phyloP scores from a whole-genome alignment of 2,113 vertebrate species.

The Colinus virginianus region DNA sequence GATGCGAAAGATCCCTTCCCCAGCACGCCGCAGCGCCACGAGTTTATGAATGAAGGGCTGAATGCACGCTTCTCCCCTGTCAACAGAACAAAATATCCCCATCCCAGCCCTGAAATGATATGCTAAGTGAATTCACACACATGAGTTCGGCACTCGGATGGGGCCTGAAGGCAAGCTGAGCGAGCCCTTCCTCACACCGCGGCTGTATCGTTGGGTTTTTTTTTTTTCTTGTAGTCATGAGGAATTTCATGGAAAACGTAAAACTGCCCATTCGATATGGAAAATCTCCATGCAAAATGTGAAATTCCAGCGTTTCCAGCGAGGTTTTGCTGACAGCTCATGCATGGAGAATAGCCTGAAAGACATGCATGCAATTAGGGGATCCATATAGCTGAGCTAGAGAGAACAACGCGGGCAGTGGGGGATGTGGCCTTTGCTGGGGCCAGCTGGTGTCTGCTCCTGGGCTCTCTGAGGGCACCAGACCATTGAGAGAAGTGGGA shows the following conservation, averaged over 20 bases:
- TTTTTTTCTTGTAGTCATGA: slow-evolving; percentile 9
- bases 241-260: slow-evolving; percentile 71
- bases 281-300: slow-evolving; percentile 74
- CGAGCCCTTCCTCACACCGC: not conserved
- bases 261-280: slow-evolving; percentile 57
- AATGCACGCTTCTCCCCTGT: slow-evolving; percentile 52
- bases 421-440: slow-evolving; percentile 70
- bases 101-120: slow-evolving; percentile 50
- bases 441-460: slow-evolving; percentile 73
- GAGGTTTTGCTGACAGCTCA: slow-evolving; percentile 70
- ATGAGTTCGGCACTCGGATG: slow-evolving; percentile 18
- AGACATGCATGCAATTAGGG: slow-evolving; percentile 69
- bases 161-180: slow-evolving; percentile 39
- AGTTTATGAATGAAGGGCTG: slow-evolving; percentile 63
- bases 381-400: slow-evolving; percentile 31
- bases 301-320: slow-evolving; percentile 73
- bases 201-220: not conserved
- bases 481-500: slow-evolving; percentile 63
- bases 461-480: slow-evolving; percentile 41
- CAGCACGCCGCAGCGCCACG: slow-evolving; percentile 30
- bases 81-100: slow-evolving; percentile 12
- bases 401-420: slow-evolving; percentile 57
- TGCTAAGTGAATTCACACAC: slow-evolving; percentile 67
- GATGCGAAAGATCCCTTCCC: slow-evolving; percentile 63
- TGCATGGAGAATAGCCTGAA: slow-evolving; percentile 75